Evolutionary conservation across 2,797 vertebrate genomes (phyloP), one percentile per base, ranked within the genome.

Genomic region (Myotis pilosus): DNA sequence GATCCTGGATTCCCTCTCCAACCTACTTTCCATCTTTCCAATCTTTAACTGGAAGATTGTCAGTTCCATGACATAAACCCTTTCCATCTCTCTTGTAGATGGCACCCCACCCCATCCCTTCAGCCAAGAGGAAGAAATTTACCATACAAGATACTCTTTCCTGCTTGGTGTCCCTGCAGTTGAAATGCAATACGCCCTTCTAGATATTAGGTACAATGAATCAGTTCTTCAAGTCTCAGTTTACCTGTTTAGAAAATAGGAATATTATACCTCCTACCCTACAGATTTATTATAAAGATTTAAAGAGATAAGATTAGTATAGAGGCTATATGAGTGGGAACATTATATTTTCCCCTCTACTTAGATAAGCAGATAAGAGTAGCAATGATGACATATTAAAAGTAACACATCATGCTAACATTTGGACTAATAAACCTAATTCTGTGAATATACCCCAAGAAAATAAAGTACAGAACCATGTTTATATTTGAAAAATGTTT

Each of bases 401-500:
- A 76, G 38, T 20, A 83, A 66, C 74, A 30, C 3, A 23, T 20
- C 72, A 92, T 78, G 64, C 47, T 76, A 82, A 91, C 20, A n/a
- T 78, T 82, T 89, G 44, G 17, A 36, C 25, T 28, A 78, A 41
- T 53, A 86, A 74, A 12, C 33, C 30, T 72, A 75, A 78, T 82
- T 93, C 93, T 78, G 23, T 86, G 44, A 64, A 6, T 55, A 83
- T 25, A 55, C 41, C 51, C 88, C 41, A 89, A 75, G 69, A 94
- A 91, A 91, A 78, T 57, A 82, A 90, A 87, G n/a, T 76, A 60
- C 41, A 81, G 17, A 80, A 71, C 9, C 15, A 62, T 82, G 5
- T 75, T 74, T 41, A 79, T n/a, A 38, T 10, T 72, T 94, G 30
- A 84, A 85, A 93, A 94, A 69, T 72, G 16, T 82, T 76, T 20